A percentile compares a stretch with the other conserved stretches of the same genome.
phyloP scores from a whole-genome alignment of 2,888 invertebrate genomes.

The Andrena trimmerana region DNA sequence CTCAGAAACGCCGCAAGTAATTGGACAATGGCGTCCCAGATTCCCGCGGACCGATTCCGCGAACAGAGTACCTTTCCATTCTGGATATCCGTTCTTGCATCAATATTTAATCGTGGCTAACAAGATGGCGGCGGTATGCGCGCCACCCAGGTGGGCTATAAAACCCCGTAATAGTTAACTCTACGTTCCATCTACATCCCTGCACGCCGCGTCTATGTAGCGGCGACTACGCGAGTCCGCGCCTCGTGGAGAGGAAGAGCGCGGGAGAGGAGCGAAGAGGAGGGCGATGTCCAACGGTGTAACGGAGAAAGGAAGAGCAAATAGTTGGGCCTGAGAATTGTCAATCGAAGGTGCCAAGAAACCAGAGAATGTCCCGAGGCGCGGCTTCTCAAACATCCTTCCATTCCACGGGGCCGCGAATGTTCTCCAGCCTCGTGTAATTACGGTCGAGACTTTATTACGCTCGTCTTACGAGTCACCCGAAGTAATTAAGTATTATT shows the following conservation, averaged over 20 bases:
- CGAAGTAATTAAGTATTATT: neutral
- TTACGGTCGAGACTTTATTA: slow-evolving; percentile 43
- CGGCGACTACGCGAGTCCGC: slow-evolving; percentile 26
- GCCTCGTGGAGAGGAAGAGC: slow-evolving; percentile 1
- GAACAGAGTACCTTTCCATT: slow-evolving; percentile 56
- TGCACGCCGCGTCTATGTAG: slow-evolving; percentile 22
- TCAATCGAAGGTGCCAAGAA: slow-evolving; percentile 82
- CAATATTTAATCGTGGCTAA: slow-evolving; percentile 77
- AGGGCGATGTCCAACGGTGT: slow-evolving; percentile 11
- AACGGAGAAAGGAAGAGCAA: slow-evolving; percentile 62
- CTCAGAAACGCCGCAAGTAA: slow-evolving; percentile 5
- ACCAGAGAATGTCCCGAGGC: slow-evolving; percentile 79
- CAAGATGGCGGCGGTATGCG: slow-evolving; percentile 78
- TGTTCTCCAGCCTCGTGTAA: slow-evolving; percentile 53
- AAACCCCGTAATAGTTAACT: slow-evolving; percentile 72
- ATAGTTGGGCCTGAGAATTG: slow-evolving; percentile 80
- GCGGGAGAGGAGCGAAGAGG: slow-evolving; percentile 14
- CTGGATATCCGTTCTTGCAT: slow-evolving; percentile 73
- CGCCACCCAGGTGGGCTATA: slow-evolving; percentile 73
- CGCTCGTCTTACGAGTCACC: neutral
- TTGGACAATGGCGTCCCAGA: slow-evolving; percentile 61
- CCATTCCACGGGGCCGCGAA: slow-evolving; percentile 75
- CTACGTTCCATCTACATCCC: slow-evolving; percentile 56
- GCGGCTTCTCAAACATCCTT: slow-evolving; percentile 85
- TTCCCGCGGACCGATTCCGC: slow-evolving; percentile 60